Base-by-base conservation (phyloP, 2,888 invertebrate species). In the Xestia c-nigrum region DNA sequence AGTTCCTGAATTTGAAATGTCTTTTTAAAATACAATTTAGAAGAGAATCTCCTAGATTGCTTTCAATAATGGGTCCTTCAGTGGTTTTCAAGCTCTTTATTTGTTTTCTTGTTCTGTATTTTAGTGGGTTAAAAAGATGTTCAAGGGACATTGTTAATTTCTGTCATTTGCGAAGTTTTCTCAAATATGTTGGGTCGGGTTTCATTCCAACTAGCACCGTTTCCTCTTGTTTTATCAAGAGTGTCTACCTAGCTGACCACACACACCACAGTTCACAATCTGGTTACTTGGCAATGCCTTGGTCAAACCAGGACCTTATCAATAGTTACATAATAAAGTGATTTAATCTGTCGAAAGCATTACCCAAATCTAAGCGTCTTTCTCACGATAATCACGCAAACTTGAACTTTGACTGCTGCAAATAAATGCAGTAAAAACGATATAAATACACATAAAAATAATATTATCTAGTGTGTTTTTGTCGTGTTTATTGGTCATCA, bases 341-440 rank as follows among this genome's bases (percentile, higher is more conserved):
- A 55, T 9, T 75, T 9, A 75, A 59, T 67, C 10, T 1, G 43
- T 69, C 24, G 47, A 67, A 78, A 19, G 40, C 47, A 38, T 61
- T 43, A 50, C 31, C 40, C n/a, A 67, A 78, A 76, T 76, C 71
- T 55, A 9, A 55, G 46, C 31, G 55, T 69, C 24, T 31, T 1
- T 38, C 64, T 38, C 52, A 31, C 12, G 59, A 69, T 59, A 59
- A 66, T 3, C 21, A 31, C 16, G 21, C n/a, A 21, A 57, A 40
- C 38, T 66, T 71, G 52, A 61, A 55, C 31, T 67, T 61, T 66
- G 43, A 43, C 14, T 43, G 55, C 14, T 21, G n/a, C 9, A 24
- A 38, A n/a, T 14, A 46, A 19, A 38, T n/a, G 46, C n/a, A 46
- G 31, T 5, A 61, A 64, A 50, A n/a, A 40, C 19, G 47, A 24